Base-by-base conservation (phyloP, 2,888 invertebrate genomes). In the Anticlea derivata region DNA sequence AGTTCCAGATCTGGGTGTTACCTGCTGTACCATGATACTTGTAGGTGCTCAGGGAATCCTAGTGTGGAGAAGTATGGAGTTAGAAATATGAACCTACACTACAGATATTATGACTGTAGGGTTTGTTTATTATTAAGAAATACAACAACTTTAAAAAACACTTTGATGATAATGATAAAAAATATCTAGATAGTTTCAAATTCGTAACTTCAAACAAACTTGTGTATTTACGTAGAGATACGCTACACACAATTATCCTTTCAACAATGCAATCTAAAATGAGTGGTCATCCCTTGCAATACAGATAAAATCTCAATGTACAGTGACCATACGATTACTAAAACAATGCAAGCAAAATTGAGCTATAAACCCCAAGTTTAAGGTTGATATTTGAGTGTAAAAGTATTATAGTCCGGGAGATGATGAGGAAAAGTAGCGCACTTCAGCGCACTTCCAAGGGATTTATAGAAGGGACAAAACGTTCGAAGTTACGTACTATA, bases 401-500 rank as follows among this genome's bases (percentile, higher is more conserved):
- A 20, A 35, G 17, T 11, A 34, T 44, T 34, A 43, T 33, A 34
- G 26, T 26, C 26, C 33, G 20, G 10, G 44, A 35, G 44, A 45
- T 35, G 35, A 22, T 35, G 46, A 33, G 37, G 47, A 44, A 51
- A 56, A 58, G 55, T 52, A 43, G 35, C 43, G 54, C 48, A 47
- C 45, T 41, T 22, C 10, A 17, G 6, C 39, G 31, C 55, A 63
- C 48, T 62, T 50, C 17, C 38, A 52, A 51, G 61, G 68, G 65
- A 66, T 70, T 69, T 71, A 70, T 68, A 22, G 61, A 50, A 48
- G 56, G 58, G 55, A 20, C 50, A 45, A 57, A 63, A 66, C 55
- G 58, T 52, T 53, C 58, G 50, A 60, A 65, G 68, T 65, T 63
- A 57, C 63, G 60, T 59, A 64, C 68, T 69, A 68, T 52, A 45